These are phyloP conservation scores for Corythornis cristatus DNA, from an alignment of 2,113 vertebrate genomes.

Conservation along the genomic window DNA sequence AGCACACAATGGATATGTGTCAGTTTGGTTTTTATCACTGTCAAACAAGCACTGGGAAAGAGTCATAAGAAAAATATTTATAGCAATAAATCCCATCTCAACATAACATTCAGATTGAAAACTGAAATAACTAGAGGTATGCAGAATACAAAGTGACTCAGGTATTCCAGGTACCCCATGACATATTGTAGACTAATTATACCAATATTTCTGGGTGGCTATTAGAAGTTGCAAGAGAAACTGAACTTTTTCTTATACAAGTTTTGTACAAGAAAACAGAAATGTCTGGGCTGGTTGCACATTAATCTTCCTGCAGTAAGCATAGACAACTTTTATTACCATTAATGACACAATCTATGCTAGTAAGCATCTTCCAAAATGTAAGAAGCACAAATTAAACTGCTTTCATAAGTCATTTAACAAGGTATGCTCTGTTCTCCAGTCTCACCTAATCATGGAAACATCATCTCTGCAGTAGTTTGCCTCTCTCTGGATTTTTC, in stretches of 20 bases:
- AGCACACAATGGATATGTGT: conserved; percentile 47
- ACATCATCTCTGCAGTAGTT: conserved; percentile 35
- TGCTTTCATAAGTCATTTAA: background rate
- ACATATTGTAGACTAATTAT: background rate
- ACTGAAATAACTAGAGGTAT: background rate
- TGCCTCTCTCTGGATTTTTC: conserved; percentile 51
- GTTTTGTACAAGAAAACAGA: background rate
- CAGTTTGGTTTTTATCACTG: conserved; percentile 23
- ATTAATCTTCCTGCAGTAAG: background rate
- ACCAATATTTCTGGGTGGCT: background rate
- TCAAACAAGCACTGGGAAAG: conserved; percentile 13
- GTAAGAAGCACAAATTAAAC: background rate
- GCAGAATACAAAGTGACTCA: background rate
- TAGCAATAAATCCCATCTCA: conserved; percentile 47
- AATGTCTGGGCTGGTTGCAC: fast-evolving
- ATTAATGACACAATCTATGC: background rate
- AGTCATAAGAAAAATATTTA: conserved; percentile 60
- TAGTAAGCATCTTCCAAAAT: background rate
- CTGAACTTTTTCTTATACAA: background rate
- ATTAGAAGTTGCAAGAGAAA: background rate
- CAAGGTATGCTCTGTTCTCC: conserved; percentile 66
- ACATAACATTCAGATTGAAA: conserved; percentile 23
- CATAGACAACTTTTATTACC: background rate
- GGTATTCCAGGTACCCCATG: conserved; percentile 3
- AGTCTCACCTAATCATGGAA: conserved; percentile 24